Percentiles rank a stretch among this genome's conserved stretches.
Conservation (phyloP, 2,113 vertebrate species). For the Picathartes gymnocephalus region DNA sequence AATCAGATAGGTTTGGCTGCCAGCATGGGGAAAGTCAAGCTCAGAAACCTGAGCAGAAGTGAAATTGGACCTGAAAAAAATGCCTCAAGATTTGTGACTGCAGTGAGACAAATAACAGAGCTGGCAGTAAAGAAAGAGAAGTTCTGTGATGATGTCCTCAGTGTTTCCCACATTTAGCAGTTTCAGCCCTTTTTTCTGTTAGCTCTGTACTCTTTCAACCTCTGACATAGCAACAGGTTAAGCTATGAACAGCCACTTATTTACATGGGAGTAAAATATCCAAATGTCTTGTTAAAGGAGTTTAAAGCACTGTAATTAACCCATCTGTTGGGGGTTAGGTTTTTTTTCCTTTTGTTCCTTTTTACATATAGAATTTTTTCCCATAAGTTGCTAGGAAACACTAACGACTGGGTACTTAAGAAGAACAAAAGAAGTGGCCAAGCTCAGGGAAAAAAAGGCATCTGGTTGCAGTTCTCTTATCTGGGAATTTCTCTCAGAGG, state of each 20-base stretch:
- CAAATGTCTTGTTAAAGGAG: background rate
- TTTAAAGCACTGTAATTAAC: conserved; percentile 21
- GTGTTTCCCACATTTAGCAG: background rate
- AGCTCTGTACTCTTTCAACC: background rate
- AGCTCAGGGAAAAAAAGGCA: too few species aligned
- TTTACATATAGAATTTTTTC: too few species aligned
- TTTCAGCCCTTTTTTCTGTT: background rate
- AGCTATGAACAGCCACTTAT: background rate
- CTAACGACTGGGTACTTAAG: too few species aligned
- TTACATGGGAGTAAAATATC: background rate
- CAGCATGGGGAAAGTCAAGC: background rate
- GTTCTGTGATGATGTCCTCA: background rate
- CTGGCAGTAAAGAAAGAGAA: background rate
- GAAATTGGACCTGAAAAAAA: background rate
- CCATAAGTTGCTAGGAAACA: too few species aligned
- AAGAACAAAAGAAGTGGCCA: too few species aligned
- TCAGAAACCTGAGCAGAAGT: background rate
- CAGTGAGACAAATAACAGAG: background rate
- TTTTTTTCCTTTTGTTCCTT: too few species aligned
- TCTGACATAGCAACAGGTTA: background rate
- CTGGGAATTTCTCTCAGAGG: too few species aligned
- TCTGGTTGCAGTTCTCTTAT: too few species aligned
- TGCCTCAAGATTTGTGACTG: background rate
- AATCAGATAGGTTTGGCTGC: background rate
- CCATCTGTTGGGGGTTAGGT: too few species aligned